phyloP scores from a whole-genome alignment of 2,113 vertebrate species.

The Malaclemys terrapin region DNA sequence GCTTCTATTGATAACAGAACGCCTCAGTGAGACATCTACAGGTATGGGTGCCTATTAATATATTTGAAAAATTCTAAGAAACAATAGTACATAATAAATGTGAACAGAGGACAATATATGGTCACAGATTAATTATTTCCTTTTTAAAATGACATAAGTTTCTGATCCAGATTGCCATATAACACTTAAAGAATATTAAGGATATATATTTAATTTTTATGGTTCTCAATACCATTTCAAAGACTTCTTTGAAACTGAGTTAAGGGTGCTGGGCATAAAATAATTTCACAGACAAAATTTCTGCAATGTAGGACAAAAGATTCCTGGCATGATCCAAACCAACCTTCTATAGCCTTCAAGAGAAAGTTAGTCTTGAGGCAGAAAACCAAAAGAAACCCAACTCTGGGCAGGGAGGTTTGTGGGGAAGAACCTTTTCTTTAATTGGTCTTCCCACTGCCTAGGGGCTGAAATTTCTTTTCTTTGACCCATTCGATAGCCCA shows the following conservation, averaged over 20 bases:
- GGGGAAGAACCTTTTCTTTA: fast-evolving
- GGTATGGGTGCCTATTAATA: background rate
- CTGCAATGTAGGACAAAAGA: background rate
- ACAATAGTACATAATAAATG: background rate
- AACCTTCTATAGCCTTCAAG: background rate
- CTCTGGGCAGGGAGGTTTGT: background rate
- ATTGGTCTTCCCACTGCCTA: background rate
- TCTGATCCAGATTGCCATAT: background rate
- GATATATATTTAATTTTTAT: background rate
- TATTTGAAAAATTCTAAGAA: constrained; percentile 9
- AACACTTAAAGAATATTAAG: background rate
- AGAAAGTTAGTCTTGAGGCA: background rate
- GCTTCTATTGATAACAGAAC: background rate
- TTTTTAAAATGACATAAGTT: constrained; percentile 2
- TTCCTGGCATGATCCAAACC: background rate
- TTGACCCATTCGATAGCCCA: background rate
- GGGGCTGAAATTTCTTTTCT: background rate
- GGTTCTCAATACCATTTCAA: background rate
- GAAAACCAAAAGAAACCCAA: background rate
- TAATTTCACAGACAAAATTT: background rate
- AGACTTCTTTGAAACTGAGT: background rate
- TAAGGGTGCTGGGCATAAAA: background rate
- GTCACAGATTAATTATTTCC: background rate
- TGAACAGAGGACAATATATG: background rate
- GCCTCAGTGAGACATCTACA: background rate